Base-by-base conservation (phyloP, 2,888 invertebrate genomes). In the Cryptus viduatorius region DNA sequence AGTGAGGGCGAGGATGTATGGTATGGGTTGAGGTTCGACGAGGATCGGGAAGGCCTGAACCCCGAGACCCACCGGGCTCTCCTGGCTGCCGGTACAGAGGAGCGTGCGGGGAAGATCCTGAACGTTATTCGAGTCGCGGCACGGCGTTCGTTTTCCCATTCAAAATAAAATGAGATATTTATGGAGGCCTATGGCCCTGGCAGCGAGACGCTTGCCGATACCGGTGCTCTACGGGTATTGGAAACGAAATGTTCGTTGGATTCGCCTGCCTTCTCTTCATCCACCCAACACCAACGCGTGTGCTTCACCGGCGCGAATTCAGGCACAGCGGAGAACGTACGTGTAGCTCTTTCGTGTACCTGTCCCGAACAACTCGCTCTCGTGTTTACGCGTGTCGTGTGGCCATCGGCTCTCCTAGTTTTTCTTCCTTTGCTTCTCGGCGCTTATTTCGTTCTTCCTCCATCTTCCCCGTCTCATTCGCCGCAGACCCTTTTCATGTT, bases 151-250 rank as follows among this genome's bases (percentile, higher is more conserved):
- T 92, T 93, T 92, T 93, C 91, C 93, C 91, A 91, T 93, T 93
- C 90, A 90, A 93, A 93, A 93, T 93, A 93, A 92, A 93, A 93
- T 93, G 91, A 92, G 91, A 92, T 93, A 93, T 93, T 93, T 93
- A 93, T 93, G 92, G 89, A 84, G 80, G 64, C 77, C 76, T 83
- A 76, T 83, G 77, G 78, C 65, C 71, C 50, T 24, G 72, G 72
- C 67, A 64, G 71, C 69, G 48, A 79, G 75, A 46, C 50, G 72
- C 71, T 77, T 61, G 65, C 69, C 83, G 73, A 83, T 79, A 79
- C 79, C 65, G 71, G 19, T 67, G 53, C 77, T 73, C 42, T 65
- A 71, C 69, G 82, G 69, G 72, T 75, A 72, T 77, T 71, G 69
- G 68, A 53, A 80, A 82, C 79, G 46, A 86, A 80, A 73, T 80